Evolutionary conservation across 2,113 vertebrate species (phyloP), one percentile per base, ranked within the genome.

Genomic region (Entomyzon cyanotis): DNA sequence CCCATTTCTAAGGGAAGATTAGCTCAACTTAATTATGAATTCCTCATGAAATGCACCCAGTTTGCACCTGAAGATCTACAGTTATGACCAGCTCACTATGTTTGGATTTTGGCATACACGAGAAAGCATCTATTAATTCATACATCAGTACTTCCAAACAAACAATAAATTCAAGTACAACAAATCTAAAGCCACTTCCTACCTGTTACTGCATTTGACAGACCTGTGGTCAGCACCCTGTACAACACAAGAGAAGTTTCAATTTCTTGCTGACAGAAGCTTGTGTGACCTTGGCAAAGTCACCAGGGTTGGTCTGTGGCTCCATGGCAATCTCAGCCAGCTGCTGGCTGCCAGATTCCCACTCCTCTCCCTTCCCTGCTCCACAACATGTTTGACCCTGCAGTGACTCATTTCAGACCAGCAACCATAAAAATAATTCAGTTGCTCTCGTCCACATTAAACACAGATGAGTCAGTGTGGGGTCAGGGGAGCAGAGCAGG

Each of bases 371-470:
- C n/a, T 79, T 85, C 55, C 37, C 59, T 53, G 67, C 70, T 83
- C 67, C 78, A 80, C 59, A 62, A 37, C 8, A 28, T 33, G n/a
- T 56, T 60, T 87, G 82, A 87, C 82, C 74, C 78, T 64, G 31
- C 73, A 44, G 56, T 89, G 82, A 91, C 44, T 91, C 92, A 91
- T 49, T 85, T 82, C 85, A 90, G 78, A 94, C 19, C 87, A 94
- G 74, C 27, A 73, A 46, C 55, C 18, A 73, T 31, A 73, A 73
- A 87, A 88, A 53, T 67, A 82, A 87, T 79, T 74, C 31, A 60
- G 12, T n/a, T 49, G 37, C 44, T 87, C 80, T 74, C 8, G 15
- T 65, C 25, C 41, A 41, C 9, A 17, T 64, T 15, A 39, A 89
- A 35, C 23, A 37, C 65, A 76, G 70, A 68, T 74, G 75, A 65